Percentiles rank a stretch among this genome's conserved stretches.
These are phyloP conservation scores for Hafferia zeledoni DNA, from an alignment of 2,797 vertebrate genomes.

Conservation along the genomic window DNA sequence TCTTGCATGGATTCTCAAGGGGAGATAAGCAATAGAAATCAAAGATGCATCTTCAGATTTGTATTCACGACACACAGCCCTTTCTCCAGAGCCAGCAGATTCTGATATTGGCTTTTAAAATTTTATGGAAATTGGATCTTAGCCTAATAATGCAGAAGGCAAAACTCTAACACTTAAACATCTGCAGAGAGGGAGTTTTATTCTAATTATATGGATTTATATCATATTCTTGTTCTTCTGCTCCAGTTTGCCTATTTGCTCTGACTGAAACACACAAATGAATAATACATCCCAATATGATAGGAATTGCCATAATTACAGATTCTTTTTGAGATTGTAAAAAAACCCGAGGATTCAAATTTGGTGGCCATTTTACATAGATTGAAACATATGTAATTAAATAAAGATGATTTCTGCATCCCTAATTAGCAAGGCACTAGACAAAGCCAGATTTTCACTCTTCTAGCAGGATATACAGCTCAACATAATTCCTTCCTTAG, in stretches of 20 bases:
- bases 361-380: background rate
- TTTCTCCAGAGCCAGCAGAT: background rate
- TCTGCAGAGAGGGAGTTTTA: slow-evolving; percentile 19
- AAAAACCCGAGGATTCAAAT: background rate
- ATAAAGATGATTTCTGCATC: slow-evolving; percentile 39
- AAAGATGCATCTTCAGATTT: background rate
- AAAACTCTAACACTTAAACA: slow-evolving; percentile 32
- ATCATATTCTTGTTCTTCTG: background rate
- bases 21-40: background rate
- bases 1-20: background rate
- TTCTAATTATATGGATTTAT: slow-evolving; percentile 60
- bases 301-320: slow-evolving; percentile 25
- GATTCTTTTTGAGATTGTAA: background rate
- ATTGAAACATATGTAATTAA: slow-evolving; percentile 21
- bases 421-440: background rate
- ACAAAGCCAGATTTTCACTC: background rate
- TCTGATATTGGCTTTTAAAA: background rate
- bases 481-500: background rate
- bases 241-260: slow-evolving; percentile 22
- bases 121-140: slow-evolving; percentile 27
- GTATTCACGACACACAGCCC: background rate
- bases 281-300: slow-evolving; percentile 33
- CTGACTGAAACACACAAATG: background rate
- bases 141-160: slow-evolving; percentile 31
- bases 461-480: background rate